Evolutionary conservation across 2,113 vertebrate species (phyloP).

Genomic region (Dicerorhinus sumatrensis): DNA sequence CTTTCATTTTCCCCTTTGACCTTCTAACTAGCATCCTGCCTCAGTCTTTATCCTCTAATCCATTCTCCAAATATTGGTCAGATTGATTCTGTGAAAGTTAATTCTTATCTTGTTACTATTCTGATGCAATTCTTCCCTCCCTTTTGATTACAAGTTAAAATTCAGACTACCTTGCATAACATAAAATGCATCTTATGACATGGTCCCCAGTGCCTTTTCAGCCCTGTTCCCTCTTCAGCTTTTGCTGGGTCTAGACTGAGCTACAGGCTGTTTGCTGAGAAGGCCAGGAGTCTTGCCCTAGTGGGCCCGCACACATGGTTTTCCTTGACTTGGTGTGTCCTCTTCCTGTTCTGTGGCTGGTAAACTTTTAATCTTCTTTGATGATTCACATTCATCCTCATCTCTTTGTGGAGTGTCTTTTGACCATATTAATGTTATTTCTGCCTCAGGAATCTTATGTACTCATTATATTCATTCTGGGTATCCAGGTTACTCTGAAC

Average conservation of each 20-base stretch:
- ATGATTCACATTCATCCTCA: neutral
- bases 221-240: neutral
- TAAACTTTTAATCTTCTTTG: neutral
- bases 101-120: neutral
- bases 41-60: neutral
- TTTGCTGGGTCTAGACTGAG: neutral
- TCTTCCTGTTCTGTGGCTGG: neutral
- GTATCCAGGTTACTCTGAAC: neutral
- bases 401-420: constrained; percentile 6
- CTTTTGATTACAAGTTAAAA: constrained; percentile 12
- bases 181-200: neutral
- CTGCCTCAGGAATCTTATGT: constrained; percentile 1
- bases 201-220: neutral
- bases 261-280: neutral
- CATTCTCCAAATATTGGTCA: neutral
- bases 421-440: constrained; percentile 22
- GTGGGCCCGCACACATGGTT: neutral
- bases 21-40: neutral
- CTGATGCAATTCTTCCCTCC: neutral
- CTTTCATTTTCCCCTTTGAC: neutral
- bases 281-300: neutral
- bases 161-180: neutral
- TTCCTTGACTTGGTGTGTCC: neutral
- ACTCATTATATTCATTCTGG: constrained; percentile 42
- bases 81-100: neutral